These are phyloP conservation scores for Isoperla grammatica DNA, from an alignment of 2,888 invertebrate genomes.

Conservation along the genomic window DNA sequence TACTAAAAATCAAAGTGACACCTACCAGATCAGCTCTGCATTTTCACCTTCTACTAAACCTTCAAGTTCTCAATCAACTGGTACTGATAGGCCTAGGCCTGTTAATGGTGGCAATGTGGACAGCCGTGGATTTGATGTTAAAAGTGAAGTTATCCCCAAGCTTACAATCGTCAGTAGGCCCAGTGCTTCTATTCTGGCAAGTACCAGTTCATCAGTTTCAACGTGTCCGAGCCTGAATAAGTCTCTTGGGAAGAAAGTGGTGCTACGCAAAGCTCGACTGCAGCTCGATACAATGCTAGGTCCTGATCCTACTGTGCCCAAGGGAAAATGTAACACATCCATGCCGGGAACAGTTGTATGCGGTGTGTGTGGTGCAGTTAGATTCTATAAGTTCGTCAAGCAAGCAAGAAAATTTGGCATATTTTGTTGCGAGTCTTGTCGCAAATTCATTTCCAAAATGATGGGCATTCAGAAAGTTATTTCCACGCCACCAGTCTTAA, in stretches of 20 bases:
- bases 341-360: constrained; percentile 52
- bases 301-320: constrained; percentile 37
- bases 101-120: too few species aligned
- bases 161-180: too few species aligned
- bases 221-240: constrained; percentile 1
- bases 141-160: too few species aligned
- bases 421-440: constrained; percentile 78
- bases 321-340: background rate
- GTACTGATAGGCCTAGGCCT: too few species aligned
- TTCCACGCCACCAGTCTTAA: too few species aligned
- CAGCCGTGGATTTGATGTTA: too few species aligned
- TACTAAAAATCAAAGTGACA: constrained; percentile 17
- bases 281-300: constrained; percentile 49
- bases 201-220: background rate
- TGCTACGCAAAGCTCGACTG: constrained; percentile 62
- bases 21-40: background rate
- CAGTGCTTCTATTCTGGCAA: too few species aligned
- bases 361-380: constrained; percentile 71
- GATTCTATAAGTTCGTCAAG: constrained; percentile 68
- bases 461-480: constrained; percentile 48
- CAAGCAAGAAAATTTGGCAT: constrained; percentile 80
- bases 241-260: constrained; percentile 56
- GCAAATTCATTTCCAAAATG: constrained; percentile 80
- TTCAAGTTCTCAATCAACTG: too few species aligned
- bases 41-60: too few species aligned